phyloP scores from a whole-genome alignment of 2,888 invertebrate species.

The Spodoptera exigua region DNA sequence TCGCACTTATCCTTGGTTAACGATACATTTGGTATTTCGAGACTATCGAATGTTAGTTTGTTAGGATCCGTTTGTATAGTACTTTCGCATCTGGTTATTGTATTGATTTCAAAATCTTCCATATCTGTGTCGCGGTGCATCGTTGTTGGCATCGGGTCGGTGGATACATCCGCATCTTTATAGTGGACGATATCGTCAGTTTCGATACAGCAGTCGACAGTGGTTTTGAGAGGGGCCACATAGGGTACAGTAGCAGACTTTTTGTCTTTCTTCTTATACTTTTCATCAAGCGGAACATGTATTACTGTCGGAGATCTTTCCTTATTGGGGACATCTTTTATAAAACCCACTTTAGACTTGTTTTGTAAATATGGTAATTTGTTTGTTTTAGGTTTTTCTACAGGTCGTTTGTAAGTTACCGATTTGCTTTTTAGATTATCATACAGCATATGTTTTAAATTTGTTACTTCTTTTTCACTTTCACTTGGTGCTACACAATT shows the following conservation, averaged over 20 bases:
- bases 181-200: conserved; percentile 54
- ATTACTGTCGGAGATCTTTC: conserved; percentile 67
- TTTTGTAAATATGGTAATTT: conserved; percentile 50
- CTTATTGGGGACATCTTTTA: conserved; percentile 64
- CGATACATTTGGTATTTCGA: conserved; percentile 83
- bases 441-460: conserved; percentile 64
- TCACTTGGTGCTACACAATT: conserved; percentile 64
- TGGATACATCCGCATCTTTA: conserved; percentile 66
- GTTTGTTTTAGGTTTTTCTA: conserved; percentile 56
- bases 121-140: conserved; percentile 69
- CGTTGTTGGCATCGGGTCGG: conserved; percentile 62
- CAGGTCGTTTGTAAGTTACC: conserved; percentile 51
- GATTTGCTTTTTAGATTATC: conserved; percentile 47
- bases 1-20: conserved; percentile 76
- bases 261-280: conserved; percentile 45
- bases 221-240: conserved; percentile 20
- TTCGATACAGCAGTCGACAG: conserved; percentile 59
- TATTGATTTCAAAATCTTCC: conserved; percentile 58
- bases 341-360: conserved; percentile 55
- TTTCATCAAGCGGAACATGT: conserved; percentile 74
- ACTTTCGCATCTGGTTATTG: conserved; percentile 59
- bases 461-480: conserved; percentile 66
- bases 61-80: conserved; percentile 64
- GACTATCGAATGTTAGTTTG: conserved; percentile 75
- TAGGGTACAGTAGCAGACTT: neutral